Evolutionary conservation across 1,140 invertebrate genomes (phyloP).

Genomic region (Phymorhynchus buccinoides): DNA sequence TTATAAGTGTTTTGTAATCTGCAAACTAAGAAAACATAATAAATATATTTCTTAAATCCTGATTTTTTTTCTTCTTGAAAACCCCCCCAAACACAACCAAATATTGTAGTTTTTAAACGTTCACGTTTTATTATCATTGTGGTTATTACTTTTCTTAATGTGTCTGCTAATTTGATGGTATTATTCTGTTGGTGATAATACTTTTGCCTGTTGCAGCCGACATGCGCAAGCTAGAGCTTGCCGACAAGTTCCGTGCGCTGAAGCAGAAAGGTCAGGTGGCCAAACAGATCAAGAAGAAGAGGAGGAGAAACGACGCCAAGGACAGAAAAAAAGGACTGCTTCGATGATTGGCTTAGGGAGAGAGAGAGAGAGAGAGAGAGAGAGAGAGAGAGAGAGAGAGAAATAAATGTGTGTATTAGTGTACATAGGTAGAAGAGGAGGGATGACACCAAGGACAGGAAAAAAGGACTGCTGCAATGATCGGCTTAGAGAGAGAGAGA

Average conservation of each 20-base stretch:
- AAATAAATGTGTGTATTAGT: too few species aligned
- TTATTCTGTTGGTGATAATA: too few species aligned
- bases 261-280: constrained; percentile 1
- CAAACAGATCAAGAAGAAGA: not conserved
- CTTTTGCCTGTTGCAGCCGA: not conserved
- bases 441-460: too few species aligned
- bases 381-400: too few species aligned
- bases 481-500: too few species aligned
- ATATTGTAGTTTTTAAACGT: not conserved
- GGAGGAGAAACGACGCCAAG: not conserved
- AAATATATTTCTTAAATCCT: too few species aligned
- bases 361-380: too few species aligned
- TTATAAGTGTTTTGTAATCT: too few species aligned
- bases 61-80: not conserved
- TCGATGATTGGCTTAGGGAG: too few species aligned
- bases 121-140: not conserved
- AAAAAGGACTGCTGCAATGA: too few species aligned
- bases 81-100: too few species aligned
- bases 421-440: too few species aligned
- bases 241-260: constrained; percentile 6
- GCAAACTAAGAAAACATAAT: not conserved
- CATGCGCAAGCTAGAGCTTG: constrained; percentile 10
- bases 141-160: not conserved
- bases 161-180: not conserved
- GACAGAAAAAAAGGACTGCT: constrained; percentile 12